Evolutionary conservation across 92 coral and sea anemone species (phyloP).

Genomic region (Siderastrea radians): DNA sequence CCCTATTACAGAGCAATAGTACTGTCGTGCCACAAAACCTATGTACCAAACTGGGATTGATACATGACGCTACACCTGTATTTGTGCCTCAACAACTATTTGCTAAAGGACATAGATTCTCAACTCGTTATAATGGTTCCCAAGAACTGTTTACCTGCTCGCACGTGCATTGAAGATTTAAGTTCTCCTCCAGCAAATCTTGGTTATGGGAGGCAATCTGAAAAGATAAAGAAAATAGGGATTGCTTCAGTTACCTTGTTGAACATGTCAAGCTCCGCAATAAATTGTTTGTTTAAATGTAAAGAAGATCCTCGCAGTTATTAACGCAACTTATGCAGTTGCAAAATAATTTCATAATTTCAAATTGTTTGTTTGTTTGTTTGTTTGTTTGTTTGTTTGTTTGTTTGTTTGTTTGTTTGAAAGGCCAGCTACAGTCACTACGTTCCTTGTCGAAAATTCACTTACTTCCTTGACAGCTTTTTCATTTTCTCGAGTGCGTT

Average conservation of each 20-base stretch:
- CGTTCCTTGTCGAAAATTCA: background rate
- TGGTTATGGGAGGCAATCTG: slow-evolving; percentile 86
- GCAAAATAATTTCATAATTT: too few species aligned
- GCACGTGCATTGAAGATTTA: slow-evolving; percentile 79
- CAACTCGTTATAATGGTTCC: background rate
- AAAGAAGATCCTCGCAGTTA: too few species aligned
- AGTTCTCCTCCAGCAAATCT: slow-evolving; percentile 84
- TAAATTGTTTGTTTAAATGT: too few species aligned
- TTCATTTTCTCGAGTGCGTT: slow-evolving; percentile 69
- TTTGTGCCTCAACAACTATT: too few species aligned
- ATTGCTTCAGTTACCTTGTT: too few species aligned
- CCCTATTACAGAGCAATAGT: too few species aligned
- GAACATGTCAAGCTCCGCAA: background rate
- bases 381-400: background rate
- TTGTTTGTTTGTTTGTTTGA: background rate
- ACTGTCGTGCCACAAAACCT: too few species aligned
- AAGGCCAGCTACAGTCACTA: background rate
- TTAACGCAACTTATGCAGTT: too few species aligned
- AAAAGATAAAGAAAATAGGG: background rate
- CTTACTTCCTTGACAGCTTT: slow-evolving; percentile 78
- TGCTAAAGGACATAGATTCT: too few species aligned
- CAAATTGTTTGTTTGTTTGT: background rate
- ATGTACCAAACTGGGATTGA: too few species aligned
- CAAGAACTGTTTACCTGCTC: slow-evolving; percentile 62
- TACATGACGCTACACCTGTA: background rate